Base-by-base conservation (phyloP, 1,140 invertebrate species). In the Danaus melanippus region DNA sequence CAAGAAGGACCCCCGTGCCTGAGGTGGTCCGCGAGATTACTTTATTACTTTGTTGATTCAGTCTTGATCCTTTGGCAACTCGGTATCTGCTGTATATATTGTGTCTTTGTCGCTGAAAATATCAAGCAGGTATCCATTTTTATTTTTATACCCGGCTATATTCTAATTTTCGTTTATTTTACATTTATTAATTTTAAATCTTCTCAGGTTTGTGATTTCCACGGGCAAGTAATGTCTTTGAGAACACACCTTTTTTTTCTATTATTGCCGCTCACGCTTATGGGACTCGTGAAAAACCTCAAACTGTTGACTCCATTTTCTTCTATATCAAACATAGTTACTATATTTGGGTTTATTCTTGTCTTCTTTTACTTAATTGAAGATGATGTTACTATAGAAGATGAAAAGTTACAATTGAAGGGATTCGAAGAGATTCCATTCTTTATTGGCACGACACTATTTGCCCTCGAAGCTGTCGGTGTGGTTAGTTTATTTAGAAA, bases 1-100 rank as follows among this genome's bases (percentile, higher is more conserved):
- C 63, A 70, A n/a, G 89, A 89, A 54, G 92, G 92, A 0, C 92
- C 92, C 0, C 42, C 52, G 0, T 74, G 71, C 5, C 62, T 91
- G 3, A 84, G 86, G 40, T 76, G 79, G 58, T 67, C 83, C 9
- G 83, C 90, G 0, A 76, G 39, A 6, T 42, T 10, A 50, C 76
- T 69, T 59, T 91, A 90, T 53, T 75, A 81, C 40, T 76, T 90
- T 12, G 90, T 92, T 0, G 92, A 93, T 56, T 61, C 87, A 2
- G 92, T 93, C 56, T 88, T 97, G 12, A 86, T 94, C 15, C 71
- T 94, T n/a, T 95, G 94, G 66, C 95, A 96, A 83, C 85, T 96
- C 45, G 95, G 95, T 10, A 94, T 95, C 60, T 96, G 95, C 74
- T 94, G 92, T 79, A 93, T 96, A 3, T 97, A 96, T 84, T 89